Evolutionary conservation across 2,888 invertebrate genomes (phyloP), one percentile per base, ranked within the genome.

Genomic region (Erannis defoliaria): DNA sequence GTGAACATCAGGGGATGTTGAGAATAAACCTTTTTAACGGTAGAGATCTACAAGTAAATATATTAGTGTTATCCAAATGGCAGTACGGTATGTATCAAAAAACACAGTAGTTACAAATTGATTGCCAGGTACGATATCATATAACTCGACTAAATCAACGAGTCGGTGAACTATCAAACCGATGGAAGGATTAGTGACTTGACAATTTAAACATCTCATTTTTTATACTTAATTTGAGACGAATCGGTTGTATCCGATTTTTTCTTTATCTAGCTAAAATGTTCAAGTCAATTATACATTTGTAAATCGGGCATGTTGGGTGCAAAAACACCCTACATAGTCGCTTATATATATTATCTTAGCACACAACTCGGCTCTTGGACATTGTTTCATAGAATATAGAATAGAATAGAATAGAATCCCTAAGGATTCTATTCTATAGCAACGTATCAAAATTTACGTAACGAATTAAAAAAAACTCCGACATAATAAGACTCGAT

Each of bases 41-140:
- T 57, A 43, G 65, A 63, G 65, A 65, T 61, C 62, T 46, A 50
- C 38, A 45, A 45, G 35, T 43, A 21, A 40, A 40, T 45, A 31
- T 10, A 38, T 26, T 37, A 23, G 2, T 3, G n/a, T 16, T 33
- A 35, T 29, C 16, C 10, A 16, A 21, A 23, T 45, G 14, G 21
- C 9, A 50, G 5, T 14, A 29, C 6, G 51, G 14, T 9, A 10
- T 16, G 9, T 6, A 23, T 40, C 6, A 54, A 33, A 53, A 43
- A 46, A 37, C 37, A 14, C 26, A 43, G 23, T 43, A 26, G 8
- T 42, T 21, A 42, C 8, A 26, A 4, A 14, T 26, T 8, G 9
- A 26, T 43, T 43, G 26, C 26, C 43, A 45, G 43, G 43, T 26
- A 45, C 43, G 10, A 45, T 26, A 26, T 45, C 14, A 45, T 16